Conservation (phyloP, 2,888 invertebrate species). For the Drosophila greeni region DNA sequence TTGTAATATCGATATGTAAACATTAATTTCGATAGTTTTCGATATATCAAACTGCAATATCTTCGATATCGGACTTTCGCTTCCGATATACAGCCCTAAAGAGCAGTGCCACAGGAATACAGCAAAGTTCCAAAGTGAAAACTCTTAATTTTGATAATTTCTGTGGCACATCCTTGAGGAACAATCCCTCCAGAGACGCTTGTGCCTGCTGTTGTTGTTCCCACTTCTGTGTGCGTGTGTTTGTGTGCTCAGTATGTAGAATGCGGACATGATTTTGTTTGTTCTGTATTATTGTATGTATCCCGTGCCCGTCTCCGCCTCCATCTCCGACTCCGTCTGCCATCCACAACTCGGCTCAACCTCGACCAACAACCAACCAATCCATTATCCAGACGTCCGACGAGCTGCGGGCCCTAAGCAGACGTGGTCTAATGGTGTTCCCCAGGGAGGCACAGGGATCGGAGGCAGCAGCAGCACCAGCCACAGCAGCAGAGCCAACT, state of each 20-base stretch:
- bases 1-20: neutral
- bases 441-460: conserved; percentile 44
- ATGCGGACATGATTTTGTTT: conserved; percentile 13
- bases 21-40: neutral
- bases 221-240: conserved; percentile 1
- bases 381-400: conserved; percentile 32
- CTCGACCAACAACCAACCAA: conserved; percentile 8
- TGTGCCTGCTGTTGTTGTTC: conserved; percentile 11
- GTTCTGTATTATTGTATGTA: conserved; percentile 34
- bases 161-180: neutral
- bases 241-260: neutral
- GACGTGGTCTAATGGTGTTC: conserved; percentile 52
- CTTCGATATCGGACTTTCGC: neutral
- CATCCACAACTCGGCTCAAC: neutral
- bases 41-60: neutral
- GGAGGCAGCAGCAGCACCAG: conserved; percentile 1
- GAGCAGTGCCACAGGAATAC: neutral
- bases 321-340: conserved; percentile 9
- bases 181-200: neutral
- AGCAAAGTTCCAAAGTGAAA: neutral
- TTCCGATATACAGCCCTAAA: neutral
- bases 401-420: conserved; percentile 41
- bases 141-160: neutral
- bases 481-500: conserved; percentile 7
- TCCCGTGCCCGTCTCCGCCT: conserved; percentile 8